These are phyloP conservation scores for Neopelma chrysocephalum DNA, from an alignment of 2,797 vertebrate species.

Conservation along the genomic window DNA sequence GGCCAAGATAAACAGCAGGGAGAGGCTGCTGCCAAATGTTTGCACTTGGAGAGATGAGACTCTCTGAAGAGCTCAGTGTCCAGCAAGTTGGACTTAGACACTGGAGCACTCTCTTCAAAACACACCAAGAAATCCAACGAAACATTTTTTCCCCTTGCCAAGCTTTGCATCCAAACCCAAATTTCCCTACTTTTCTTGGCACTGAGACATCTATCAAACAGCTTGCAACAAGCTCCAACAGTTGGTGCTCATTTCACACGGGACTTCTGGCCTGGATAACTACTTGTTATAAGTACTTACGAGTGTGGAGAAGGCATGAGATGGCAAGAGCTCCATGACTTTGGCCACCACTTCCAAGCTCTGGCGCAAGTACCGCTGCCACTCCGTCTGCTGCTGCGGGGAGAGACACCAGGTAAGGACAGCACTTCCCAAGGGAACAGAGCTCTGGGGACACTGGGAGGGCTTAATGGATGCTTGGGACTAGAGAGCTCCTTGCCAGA, in stretches of 20 bases:
- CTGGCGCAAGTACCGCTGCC: conserved; percentile 97
- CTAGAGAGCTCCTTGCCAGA: not conserved
- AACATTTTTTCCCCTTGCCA: not conserved
- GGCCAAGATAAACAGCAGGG: not conserved
- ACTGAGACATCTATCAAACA: not conserved
- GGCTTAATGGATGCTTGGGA: not conserved
- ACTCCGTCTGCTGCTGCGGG: conserved; percentile 94
- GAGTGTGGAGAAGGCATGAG: conserved; percentile 93
- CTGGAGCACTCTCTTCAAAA: not conserved
- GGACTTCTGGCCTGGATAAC: not conserved
- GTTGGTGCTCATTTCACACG: not conserved
- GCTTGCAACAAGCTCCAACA: not conserved
- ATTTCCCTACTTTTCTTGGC: not conserved
- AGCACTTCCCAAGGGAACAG: not conserved
- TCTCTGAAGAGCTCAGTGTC: not conserved
- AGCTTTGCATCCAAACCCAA: not conserved
- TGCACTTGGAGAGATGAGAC: not conserved
- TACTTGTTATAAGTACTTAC: conserved; percentile 76
- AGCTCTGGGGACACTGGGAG: not conserved
- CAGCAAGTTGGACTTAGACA: not conserved
- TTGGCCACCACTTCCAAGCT: conserved; percentile 98
- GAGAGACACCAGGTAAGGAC: conserved; percentile 30
- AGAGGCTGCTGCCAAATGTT: not conserved
- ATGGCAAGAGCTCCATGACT: conserved; percentile 98
- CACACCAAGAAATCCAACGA: not conserved